These are phyloP conservation scores for Aplysia californica DNA, from an alignment of 1,140 invertebrate species.

Conservation along the genomic window DNA sequence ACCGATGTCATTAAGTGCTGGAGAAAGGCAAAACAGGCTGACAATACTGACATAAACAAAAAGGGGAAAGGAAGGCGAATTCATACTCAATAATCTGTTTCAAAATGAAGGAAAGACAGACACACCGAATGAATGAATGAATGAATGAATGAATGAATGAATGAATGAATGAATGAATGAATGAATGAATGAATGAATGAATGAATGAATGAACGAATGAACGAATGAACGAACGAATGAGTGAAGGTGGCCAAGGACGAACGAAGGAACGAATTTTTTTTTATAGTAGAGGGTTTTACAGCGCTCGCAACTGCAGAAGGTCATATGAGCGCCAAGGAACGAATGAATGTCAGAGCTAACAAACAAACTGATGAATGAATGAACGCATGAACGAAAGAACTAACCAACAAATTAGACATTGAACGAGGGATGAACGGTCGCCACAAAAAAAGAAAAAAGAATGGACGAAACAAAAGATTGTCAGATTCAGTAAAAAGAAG, in stretches of 20 bases:
- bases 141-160: background rate
- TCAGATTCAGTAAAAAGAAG: too few species aligned
- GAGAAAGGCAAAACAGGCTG: too few species aligned
- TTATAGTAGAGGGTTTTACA: too few species aligned
- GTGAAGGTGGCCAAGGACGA: too few species aligned
- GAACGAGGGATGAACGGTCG: background rate
- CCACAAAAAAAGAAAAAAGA: background rate
- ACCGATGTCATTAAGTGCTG: too few species aligned
- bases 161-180: background rate
- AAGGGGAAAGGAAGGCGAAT: too few species aligned
- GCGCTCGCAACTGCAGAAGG: background rate
- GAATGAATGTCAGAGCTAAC: background rate
- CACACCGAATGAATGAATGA: too few species aligned
- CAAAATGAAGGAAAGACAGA: too few species aligned
- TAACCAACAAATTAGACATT: background rate
- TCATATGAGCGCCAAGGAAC: background rate
- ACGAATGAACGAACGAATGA: background rate
- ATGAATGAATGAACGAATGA: background rate
- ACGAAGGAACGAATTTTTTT: too few species aligned
- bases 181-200: slow-evolving; percentile 2
- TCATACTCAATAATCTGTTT: too few species aligned
- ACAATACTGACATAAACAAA: too few species aligned
- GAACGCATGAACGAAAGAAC: background rate
- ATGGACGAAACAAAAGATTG: too few species aligned
- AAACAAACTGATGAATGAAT: background rate